A percentile compares a stretch with the other conserved stretches of the same genome.
Evolutionary conservation across 1,140 invertebrate genomes (phyloP).

Genomic region (Drosophila arizonae): DNA sequence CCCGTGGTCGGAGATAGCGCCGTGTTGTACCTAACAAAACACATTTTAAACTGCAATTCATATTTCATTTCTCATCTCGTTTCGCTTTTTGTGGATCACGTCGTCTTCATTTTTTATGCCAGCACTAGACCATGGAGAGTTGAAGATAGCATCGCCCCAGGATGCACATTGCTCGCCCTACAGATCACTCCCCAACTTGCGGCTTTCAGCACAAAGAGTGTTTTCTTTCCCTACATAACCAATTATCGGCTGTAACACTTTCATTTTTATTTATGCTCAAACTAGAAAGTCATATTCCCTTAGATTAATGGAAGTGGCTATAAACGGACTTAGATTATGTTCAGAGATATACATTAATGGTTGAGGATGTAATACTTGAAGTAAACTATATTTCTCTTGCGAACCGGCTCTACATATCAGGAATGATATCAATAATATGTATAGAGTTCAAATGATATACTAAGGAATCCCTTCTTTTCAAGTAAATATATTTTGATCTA

Average conservation of each 20-base stretch:
- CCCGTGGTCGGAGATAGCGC: slow-evolving; percentile 55
- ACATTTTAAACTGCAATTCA: slow-evolving; percentile 63
- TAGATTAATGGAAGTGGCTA: too few species aligned
- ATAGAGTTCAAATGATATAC: too few species aligned
- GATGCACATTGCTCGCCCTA: neutral
- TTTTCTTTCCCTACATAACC: neutral
- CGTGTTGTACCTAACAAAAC: slow-evolving; percentile 32
- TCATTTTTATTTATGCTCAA: too few species aligned
- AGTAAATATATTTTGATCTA: too few species aligned
- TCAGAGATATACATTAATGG: too few species aligned
- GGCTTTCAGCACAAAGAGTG: neutral
- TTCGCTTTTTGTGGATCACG: slow-evolving; percentile 61
- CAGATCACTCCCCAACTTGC: neutral
- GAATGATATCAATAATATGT: too few species aligned
- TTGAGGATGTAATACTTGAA: too few species aligned
- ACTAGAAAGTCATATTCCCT: neutral
- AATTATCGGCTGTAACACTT: slow-evolving; percentile 3
- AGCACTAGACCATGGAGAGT: slow-evolving; percentile 48
- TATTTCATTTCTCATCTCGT: slow-evolving; percentile 57
- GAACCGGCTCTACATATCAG: too few species aligned
- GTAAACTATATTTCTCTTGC: too few species aligned
- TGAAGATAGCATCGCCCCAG: slow-evolving; percentile 34
- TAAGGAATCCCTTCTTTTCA: too few species aligned
- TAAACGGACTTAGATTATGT: too few species aligned
- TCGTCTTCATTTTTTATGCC: slow-evolving; percentile 66